Base-by-base conservation (phyloP, 2,888 invertebrate genomes). In the Eristalis arbustorum region DNA sequence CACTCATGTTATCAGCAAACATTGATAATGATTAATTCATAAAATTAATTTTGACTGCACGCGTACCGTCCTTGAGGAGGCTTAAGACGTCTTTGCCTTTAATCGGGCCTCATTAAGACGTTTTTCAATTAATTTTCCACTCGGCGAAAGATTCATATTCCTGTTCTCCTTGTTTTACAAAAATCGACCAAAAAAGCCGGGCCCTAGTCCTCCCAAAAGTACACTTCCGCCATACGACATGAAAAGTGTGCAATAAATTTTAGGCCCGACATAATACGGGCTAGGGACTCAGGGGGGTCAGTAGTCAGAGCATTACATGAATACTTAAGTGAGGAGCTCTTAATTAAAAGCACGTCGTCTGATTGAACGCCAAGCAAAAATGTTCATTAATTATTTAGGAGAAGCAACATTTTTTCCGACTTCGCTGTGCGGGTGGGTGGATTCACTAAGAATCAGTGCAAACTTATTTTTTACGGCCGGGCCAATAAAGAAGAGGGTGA, bases 381-480 rank as follows among this genome's bases (percentile, higher is more conserved):
- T 71, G 75, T 79, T 83, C 72, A 87, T 87, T 87, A 83, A 87
- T 87, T 78, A 83, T 87, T 87, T 83, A 78, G 40, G 64, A 83
- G 56, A 71, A 59, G 25, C 25, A 59, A 25, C 18, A 1, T 57
- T 77, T 87, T 83, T 71, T 78, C 62, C 71, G 68, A 72, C 68
- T 13, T 49, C 37, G 23, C 67, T 18, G 37, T 56, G 37, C 25
- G 49, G 40, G 18, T 31, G 25, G 25, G n/a, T 14, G 49, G 11
- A 49, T 13, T 61, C 28, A 11, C 59, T 25, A 22, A 34, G 59
- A 71, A 22, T 37, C 49, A 18, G 18, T 49, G 49, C 49, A 18
- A 18, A 18, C 18, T 49, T 42, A 56, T 23, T 59, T 80, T 72
- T 34, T 72, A 63, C 37, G 31, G 25, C 68, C 23, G n/a, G 10